Conservation (phyloP, 2,797 vertebrate genomes). For the Leptatherina wallacei region DNA sequence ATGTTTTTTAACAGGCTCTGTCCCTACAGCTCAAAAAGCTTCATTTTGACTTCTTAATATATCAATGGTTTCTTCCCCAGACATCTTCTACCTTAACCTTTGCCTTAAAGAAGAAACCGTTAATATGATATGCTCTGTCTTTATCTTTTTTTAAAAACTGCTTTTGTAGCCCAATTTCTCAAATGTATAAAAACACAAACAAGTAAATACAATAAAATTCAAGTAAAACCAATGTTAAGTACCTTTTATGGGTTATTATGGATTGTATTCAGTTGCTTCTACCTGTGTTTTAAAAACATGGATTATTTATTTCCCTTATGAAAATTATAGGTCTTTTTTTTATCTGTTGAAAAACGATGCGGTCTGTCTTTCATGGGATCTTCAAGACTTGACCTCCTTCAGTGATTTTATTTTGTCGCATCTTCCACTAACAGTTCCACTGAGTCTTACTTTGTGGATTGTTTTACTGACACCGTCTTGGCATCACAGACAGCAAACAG, state of each 20-base stretch:
- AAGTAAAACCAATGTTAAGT: no score
- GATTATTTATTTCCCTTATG: background rate
- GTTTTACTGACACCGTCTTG: background rate
- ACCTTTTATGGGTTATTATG: no score
- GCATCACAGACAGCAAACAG: background rate
- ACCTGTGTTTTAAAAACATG: background rate
- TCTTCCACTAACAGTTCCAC: background rate
- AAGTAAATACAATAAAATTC: no score
- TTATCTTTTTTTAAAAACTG: no score
- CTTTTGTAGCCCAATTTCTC: background rate
- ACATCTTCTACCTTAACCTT: no score
- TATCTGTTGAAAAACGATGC: background rate
- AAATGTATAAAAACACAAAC: background rate
- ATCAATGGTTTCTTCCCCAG: no score
- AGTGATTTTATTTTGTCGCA: slow-evolving; percentile 1
- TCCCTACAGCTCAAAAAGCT: no score
- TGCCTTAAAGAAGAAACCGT: no score
- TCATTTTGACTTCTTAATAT: no score
- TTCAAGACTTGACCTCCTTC: background rate
- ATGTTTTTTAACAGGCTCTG: no score
- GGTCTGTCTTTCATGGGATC: background rate
- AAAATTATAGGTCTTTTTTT: background rate
- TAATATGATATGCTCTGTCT: no score
- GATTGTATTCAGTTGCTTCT: no score
- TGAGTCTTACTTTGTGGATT: background rate